Evolutionary conservation across 2,888 invertebrate species (phyloP).

Genomic region (Escarpia spicata): DNA sequence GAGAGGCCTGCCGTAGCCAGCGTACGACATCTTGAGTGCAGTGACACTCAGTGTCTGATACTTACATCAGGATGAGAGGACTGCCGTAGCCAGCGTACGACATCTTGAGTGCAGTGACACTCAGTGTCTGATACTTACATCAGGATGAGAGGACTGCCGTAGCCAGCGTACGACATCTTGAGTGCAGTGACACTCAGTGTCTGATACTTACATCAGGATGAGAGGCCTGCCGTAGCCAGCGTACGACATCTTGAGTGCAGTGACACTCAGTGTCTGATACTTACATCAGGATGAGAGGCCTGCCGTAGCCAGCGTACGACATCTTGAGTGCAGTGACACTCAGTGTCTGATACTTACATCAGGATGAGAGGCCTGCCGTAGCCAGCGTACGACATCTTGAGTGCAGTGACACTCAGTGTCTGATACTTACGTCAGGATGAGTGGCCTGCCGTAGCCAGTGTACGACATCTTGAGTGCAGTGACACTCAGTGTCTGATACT

Average conservation of each 20-base stretch:
- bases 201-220: conserved; percentile 73
- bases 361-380: conserved; percentile 77
- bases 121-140: conserved; percentile 72
- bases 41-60: conserved; percentile 65
- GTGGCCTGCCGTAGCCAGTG: conserved; percentile 77
- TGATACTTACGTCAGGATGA: conserved; percentile 74
- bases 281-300: conserved; percentile 78
- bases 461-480: conserved; percentile 85
- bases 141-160: conserved; percentile 77
- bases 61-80: conserved; percentile 77
- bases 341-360: conserved; percentile 71
- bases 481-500: conserved; percentile 56
- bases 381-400: conserved; percentile 86
- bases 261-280: conserved; percentile 58
- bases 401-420: conserved; percentile 72
- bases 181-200: conserved; percentile 75
- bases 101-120: conserved; percentile 79
- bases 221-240: conserved; percentile 78
- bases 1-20: conserved; percentile 77
- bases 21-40: conserved; percentile 85
- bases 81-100: conserved; percentile 81
- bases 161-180: conserved; percentile 84
- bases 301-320: conserved; percentile 81
- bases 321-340: conserved; percentile 79
- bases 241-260: conserved; percentile 84